These are phyloP conservation scores for Conus canariensis DNA, from an alignment of 2,888 invertebrate genomes.

Conservation along the genomic window DNA sequence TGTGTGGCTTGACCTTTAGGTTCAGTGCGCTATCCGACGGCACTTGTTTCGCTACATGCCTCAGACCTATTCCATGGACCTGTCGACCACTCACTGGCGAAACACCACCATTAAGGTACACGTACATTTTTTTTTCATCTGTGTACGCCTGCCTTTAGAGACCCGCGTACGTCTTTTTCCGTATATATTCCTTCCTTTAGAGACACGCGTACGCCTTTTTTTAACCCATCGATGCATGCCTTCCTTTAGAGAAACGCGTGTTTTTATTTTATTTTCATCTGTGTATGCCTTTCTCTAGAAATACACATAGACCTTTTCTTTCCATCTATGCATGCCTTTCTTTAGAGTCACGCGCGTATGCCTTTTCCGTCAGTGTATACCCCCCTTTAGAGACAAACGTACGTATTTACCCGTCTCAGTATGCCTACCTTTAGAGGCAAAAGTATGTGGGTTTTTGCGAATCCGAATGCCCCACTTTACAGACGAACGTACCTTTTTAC, in stretches of 20 bases:
- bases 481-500: too few species aligned
- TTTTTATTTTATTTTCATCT: not conserved
- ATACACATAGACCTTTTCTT: too few species aligned
- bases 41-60: constrained; percentile 43
- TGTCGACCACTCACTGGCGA: constrained; percentile 47
- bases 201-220: not conserved
- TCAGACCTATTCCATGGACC: constrained; percentile 43
- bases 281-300: not conserved
- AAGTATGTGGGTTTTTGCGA: too few species aligned
- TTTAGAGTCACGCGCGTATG: too few species aligned
- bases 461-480: too few species aligned
- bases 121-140: not conserved
- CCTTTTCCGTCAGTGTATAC: too few species aligned
- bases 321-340: too few species aligned
- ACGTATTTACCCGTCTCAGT: too few species aligned
- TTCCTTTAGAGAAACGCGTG: not conserved
- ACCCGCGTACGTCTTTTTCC: not conserved
- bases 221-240: not conserved
- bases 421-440: too few species aligned
- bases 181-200: not conserved
- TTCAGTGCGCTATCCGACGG: constrained; percentile 45
- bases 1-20: constrained; percentile 36
- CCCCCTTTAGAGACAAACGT: too few species aligned
- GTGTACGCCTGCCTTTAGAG: not conserved
- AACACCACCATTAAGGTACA: constrained; percentile 47